Percentiles rank a stretch among this genome's conserved stretches.
Evolutionary conservation across 2,113 vertebrate genomes (phyloP).

Genomic region (Pangasianodon hypophthalmus): DNA sequence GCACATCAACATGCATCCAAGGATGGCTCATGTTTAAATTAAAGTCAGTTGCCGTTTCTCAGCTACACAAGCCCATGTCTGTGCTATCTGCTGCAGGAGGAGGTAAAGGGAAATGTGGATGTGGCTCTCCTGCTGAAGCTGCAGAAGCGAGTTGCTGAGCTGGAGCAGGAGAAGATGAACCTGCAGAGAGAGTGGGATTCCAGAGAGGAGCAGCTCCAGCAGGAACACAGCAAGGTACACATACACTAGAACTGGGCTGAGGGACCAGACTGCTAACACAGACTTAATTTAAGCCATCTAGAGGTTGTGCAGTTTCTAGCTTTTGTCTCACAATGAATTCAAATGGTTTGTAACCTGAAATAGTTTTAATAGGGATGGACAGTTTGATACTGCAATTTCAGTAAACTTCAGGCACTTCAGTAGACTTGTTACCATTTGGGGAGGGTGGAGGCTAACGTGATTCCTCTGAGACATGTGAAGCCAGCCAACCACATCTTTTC

Average conservation of each 20-base stretch:
- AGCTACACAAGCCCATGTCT: background rate
- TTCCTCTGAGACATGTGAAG: background rate
- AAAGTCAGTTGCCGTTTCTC: background rate
- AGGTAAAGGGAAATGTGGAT: conserved; percentile 77
- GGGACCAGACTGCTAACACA: background rate
- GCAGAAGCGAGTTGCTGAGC: conserved; percentile 88
- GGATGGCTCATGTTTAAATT: background rate
- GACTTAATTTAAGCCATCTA: background rate
- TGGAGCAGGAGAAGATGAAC: conserved; percentile 89
- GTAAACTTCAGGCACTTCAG: background rate
- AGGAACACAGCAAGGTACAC: conserved; percentile 39
- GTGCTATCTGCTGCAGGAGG: conserved; percentile 73
- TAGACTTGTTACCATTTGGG: background rate
- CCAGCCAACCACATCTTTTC: background rate
- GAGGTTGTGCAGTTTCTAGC: background rate
- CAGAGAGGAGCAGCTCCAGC: conserved; percentile 83
- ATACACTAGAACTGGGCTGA: background rate
- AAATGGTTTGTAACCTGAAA: background rate
- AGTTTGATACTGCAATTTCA: background rate
- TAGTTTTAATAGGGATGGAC: background rate
- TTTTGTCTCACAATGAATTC: background rate
- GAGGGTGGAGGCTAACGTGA: background rate
- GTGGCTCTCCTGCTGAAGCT: conserved; percentile 93
- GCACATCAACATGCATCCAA: background rate
- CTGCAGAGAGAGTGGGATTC: conserved; percentile 86